Base-by-base conservation (phyloP, 2,113 vertebrate species). In the Origma solitaria region DNA sequence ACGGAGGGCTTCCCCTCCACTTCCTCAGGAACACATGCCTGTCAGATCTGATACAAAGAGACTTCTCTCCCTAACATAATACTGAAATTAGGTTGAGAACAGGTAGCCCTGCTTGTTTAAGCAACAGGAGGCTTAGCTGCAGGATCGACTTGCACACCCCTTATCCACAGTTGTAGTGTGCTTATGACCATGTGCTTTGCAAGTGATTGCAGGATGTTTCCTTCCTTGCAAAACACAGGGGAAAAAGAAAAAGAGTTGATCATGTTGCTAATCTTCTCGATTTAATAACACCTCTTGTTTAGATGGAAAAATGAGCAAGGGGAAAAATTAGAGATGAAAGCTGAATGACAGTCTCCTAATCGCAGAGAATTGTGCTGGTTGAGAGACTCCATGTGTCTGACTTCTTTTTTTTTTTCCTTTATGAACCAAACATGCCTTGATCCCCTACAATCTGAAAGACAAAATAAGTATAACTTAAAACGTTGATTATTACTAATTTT, bases 1-100 rank as follows among this genome's bases (percentile, higher is more conserved):
- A 98, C 98, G 13, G 98, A 98, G 98, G 95, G 98, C 98, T 98
- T 98, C 97, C 97, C 98, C 98, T 97, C 97, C 95, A 96, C 97
- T 98, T 98, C 98, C 98, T 98, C 97, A 88, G 84, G 92, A 97
- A 93, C 95, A 93, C 97, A 98, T 97, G 98, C 98, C 98, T 99
- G 98, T 98, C 98, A 97, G 97, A 97, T 98, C 96, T 97, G 83
- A 96, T 98, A 92, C 92, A 82, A 56, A 73, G 85, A 96, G 80
- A 94, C 73, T 88, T 90, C 84, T 97, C 92, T 94, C 91, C 79
- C 86, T 93, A 91, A 87, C 93, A 71, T 79, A 93, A 89, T 95
- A 95, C 61, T 18, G 65, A 96, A 96, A 95, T 89, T 40, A 93
- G 91, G 53, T 38, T 89, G 93, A 90, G 95, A 94, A 93, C 95